Evolutionary conservation across 64 coral and sea anemone genomes (phyloP).

Genomic region (Pachyseris speciosa): DNA sequence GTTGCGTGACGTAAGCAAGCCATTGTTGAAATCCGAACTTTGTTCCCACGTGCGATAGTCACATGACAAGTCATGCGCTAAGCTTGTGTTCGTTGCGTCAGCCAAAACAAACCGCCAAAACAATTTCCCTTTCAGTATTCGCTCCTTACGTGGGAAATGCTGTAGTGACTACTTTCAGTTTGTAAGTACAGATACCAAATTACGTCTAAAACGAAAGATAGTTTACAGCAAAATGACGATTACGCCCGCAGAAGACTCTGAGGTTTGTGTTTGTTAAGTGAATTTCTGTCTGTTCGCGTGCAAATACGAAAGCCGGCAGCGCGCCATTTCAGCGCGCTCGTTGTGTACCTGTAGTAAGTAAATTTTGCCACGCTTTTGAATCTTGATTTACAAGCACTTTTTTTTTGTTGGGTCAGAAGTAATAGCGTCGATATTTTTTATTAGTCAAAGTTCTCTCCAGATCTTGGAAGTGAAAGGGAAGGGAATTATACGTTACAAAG

Average conservation of each 20-base stretch:
- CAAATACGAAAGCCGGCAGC: not conserved
- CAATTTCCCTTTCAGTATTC: not conserved
- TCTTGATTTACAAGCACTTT: no score
- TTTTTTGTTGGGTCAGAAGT: no score
- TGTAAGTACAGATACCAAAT: not conserved
- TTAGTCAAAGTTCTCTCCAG: no score
- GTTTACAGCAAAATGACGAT: not conserved
- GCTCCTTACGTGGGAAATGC: not conserved
- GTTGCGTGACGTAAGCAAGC: not conserved
- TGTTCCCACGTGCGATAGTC: not conserved
- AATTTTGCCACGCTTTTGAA: no score
- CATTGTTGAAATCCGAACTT: not conserved
- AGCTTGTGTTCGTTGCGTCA: not conserved
- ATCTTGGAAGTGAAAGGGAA: no score
- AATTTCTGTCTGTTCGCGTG: not conserved
- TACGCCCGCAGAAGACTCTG: not conserved
- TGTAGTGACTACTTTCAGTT: not conserved
- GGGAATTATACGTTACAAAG: no score
- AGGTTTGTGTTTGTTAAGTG: not conserved
- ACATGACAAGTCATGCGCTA: slow-evolving; percentile 35
- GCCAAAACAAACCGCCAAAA: not conserved
- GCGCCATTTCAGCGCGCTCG: not conserved
- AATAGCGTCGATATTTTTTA: no score
- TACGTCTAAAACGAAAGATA: not conserved
- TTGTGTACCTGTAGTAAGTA: no score